Base-by-base conservation (phyloP, 2,888 invertebrate genomes). In the Acleris cristana region DNA sequence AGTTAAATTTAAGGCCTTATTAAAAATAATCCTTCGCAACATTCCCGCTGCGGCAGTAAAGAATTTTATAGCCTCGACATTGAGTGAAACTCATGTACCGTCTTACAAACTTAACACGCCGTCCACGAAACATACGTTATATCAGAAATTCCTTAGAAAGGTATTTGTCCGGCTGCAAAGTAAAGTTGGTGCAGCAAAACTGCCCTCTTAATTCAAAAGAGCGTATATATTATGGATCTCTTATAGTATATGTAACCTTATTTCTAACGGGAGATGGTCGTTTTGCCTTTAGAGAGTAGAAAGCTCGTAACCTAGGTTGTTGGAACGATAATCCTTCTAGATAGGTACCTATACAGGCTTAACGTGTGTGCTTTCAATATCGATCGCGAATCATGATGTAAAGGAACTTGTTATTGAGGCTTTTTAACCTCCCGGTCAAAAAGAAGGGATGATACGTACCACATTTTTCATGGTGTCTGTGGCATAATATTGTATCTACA, bases 1-100 rank as follows among this genome's bases (percentile, higher is more conserved):
- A 48, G 61, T 66, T 57, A 66, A 62, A 66, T 62, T 52, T 62
- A 62, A 66, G 52, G 44, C 45, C 66, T 52, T 66, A 51, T 62
- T 66, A 58, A 58, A 57, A 48, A 51, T 57, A 59, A 55, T 49
- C 60, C 59, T 60, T 60, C 60, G 55, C 10, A 14, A 12, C 53
- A n/a, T 12, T 48, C 66, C 57, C 66, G 23, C 30, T 52, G 45
- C 18, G 52, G 48, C 66, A 26, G 21, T 66, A 66, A 66, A 64
- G 18, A 44, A 45, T 66, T 66, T 66, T 66, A 66, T 53, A 23
- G 52, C 48, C 52, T 12, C 52, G 56, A 56, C 55, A 23, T 60
- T 56, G 44, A 44, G 21, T 23, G 44, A 44, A 23, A 16, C 16
- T 48, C 18, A n/a, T 48, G 18, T 18, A 40, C 18, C 34, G 34